Base-by-base conservation (phyloP, 2,888 invertebrate species). In the Nomada goodeniana region DNA sequence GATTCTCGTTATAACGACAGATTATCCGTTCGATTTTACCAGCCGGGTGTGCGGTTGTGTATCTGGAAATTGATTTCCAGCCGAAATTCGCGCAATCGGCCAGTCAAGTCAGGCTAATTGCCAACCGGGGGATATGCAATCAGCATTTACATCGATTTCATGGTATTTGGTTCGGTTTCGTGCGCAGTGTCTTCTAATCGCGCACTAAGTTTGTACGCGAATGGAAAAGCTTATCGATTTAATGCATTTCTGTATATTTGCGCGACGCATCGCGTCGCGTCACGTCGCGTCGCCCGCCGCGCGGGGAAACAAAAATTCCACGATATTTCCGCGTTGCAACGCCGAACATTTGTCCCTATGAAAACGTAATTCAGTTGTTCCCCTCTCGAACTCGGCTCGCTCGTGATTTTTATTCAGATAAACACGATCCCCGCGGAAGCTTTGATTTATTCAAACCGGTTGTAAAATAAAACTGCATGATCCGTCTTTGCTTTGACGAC, bases 31-130 rank as follows among this genome's bases (percentile, higher is more conserved):
- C 29, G 50, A 64, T 29, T 76, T 63, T 29, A 20, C 20, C 29
- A 13, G 69, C 29, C 9, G 11, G 13, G 18, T 18, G 15, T n/a
- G 11, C 18, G 20, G 50, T 50, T n/a, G 52, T 23, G 23, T 63
- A 63, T 61, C 42, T 79, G 75, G 55, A 76, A 76, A 82, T 80
- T 71, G 76, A 82, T 82, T 76, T 71, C 70, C n/a, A 42, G 11
- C 7, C 42, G 15, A 44, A 9, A 26, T 64, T n/a, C 10, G 11
- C 2, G 23, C 29, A 52, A 36, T 67, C 61, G 47, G 52, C 69
- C 18, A 70, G 69, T 20, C 70, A 64, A 67, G 75, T 77, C 68
- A 44, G 44, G 29, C 20, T 44, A 76, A 82, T 80, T 44, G 47
- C 26, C 55, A 64, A 10, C 15, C 50, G 1, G 69, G 59, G 64